Percentiles rank a stretch among this genome's conserved stretches.
phyloP scores from a whole-genome alignment of 2,113 vertebrate genomes.

The Anhinga rufa region DNA sequence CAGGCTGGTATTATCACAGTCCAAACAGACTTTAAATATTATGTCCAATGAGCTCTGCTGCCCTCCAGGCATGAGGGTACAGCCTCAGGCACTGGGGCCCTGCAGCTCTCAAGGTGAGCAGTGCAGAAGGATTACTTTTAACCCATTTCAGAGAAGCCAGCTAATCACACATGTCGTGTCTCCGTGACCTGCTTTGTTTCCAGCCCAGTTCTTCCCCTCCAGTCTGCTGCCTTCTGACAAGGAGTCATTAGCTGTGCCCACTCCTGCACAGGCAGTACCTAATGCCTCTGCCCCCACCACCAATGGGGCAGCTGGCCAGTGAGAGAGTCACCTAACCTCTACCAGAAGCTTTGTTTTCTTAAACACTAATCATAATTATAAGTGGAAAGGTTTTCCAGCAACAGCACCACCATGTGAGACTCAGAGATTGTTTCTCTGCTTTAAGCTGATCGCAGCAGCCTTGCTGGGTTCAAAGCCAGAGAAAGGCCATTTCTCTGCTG shows the following conservation, averaged over 20 bases:
- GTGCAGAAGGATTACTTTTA: background rate
- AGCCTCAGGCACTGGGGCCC: background rate
- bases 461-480: background rate
- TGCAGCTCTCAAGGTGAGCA: background rate
- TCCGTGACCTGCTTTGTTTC: background rate
- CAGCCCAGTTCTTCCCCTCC: background rate
- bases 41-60: rapidly evolving
- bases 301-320: background rate
- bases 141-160: background rate
- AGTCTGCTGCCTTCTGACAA: background rate
- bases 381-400: background rate
- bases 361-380: background rate
- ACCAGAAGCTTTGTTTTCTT: background rate
- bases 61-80: background rate
- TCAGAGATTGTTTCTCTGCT: background rate
- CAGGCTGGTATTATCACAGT: background rate
- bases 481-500: background rate
- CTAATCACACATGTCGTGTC: background rate
- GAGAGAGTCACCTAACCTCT: background rate
- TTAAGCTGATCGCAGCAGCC: background rate
- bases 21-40: background rate
- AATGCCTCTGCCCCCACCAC: background rate
- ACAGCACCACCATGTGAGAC: background rate
- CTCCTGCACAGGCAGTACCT: background rate
- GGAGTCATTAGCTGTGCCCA: background rate